Conservation (phyloP, 2,113 vertebrate genomes). For the Mobula birostris region DNA sequence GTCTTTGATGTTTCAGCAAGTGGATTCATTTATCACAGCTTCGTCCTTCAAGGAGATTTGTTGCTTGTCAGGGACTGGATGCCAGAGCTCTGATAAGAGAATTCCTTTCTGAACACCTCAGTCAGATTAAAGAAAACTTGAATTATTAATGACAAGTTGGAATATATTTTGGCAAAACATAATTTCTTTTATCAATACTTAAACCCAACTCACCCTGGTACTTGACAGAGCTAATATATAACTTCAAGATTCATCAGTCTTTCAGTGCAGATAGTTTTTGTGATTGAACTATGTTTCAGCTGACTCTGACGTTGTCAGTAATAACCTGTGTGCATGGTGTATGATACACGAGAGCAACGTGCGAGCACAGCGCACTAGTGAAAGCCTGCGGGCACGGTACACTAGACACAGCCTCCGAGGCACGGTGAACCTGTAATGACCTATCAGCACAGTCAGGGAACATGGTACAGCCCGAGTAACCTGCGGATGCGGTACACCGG, state of each 20-base stretch:
- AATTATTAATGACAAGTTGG: neutral
- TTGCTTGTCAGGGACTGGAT: neutral
- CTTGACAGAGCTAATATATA: neutral
- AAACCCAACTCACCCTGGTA: neutral
- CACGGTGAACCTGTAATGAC: neutral
- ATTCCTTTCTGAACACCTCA: neutral
- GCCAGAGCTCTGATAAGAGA: neutral
- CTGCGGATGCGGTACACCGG: neutral
- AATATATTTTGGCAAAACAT: neutral
- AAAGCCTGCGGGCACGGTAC: neutral
- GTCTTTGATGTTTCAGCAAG: neutral
- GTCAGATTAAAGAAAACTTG: neutral
- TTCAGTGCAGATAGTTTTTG: neutral
- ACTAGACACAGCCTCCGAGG: neutral
- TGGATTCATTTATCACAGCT: neutral
- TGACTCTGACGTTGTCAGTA: neutral
- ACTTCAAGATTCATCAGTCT: neutral
- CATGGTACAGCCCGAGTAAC: neutral
- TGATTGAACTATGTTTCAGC: neutral
- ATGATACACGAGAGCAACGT: neutral
- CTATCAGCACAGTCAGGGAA: too few species aligned
- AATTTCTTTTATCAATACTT: neutral
- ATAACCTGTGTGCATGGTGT: neutral
- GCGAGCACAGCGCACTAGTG: neutral
- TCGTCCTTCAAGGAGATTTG: neutral